phyloP scores from a whole-genome alignment of 2,113 vertebrate species.

The Pleuronectes platessa region DNA sequence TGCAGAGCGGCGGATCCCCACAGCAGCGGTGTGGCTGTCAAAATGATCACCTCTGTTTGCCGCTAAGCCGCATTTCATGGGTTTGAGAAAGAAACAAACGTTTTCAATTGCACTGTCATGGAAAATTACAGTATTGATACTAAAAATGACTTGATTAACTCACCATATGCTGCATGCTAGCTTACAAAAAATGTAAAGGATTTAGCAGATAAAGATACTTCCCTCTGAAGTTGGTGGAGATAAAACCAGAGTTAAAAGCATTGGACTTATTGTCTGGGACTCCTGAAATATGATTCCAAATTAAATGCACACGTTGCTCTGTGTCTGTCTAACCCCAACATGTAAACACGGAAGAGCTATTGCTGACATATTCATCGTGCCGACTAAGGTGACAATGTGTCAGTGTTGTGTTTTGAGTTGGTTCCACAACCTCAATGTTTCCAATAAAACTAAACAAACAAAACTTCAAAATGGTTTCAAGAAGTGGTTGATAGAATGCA shows the following conservation, averaged over 20 bases:
- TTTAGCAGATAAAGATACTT: neutral
- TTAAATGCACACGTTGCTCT: neutral
- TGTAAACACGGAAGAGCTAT: neutral
- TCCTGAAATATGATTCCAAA: neutral
- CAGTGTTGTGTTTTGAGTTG: neutral
- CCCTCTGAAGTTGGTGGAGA: no score
- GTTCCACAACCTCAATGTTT: no score
- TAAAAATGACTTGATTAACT: neutral
- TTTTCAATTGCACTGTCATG: neutral
- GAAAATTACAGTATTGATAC: neutral
- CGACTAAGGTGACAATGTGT: neutral
- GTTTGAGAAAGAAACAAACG: neutral
- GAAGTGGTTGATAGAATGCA: no score
- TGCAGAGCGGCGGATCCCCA: conserved; percentile 40
- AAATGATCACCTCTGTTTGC: no score
- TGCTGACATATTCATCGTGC: neutral
- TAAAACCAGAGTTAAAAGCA: neutral
- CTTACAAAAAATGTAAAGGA: neutral
- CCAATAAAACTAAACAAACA: no score
- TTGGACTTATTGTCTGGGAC: neutral
- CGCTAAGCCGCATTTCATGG: neutral
- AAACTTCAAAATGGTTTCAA: no score
- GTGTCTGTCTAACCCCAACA: no score
- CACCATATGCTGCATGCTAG: no score
- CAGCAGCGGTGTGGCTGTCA: neutral